Evolutionary conservation across 2,797 vertebrate genomes (phyloP), one percentile per base, ranked within the genome.

Genomic region (Allobates femoralis): DNA sequence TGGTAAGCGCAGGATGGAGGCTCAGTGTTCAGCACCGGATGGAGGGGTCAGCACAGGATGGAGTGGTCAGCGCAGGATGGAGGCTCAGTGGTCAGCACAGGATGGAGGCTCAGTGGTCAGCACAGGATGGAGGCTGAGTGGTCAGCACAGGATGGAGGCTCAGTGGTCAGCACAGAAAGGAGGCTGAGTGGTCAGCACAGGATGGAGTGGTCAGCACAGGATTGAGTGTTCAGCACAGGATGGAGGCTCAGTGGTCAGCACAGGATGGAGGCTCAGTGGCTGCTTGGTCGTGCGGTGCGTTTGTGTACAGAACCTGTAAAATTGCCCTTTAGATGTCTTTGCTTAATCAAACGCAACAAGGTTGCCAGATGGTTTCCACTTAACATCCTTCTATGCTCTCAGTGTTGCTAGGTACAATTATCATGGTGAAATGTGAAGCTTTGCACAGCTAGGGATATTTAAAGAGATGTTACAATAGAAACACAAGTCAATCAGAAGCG

Each of bases 401-500:
- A 41, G 56, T 56, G 60, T 80, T 80, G 60, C 79, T 66, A 67
- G 79, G 79, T n/a, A 66, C 3, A 66, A 64, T 60, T 6, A 41
- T 19, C 19, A 46, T 64, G 28, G n/a, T 67, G 23, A 78, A 73
- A 75, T 75, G n/a, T 30, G 14, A 79, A 58, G n/a, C 30, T 60
- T 23, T 8, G 30, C 30, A 23, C 19, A 56, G 32, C 18, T 56
- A 58, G 34, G n/a, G 23, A 18, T 62, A 14, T 79, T 79, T 79
- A 51, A 77, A 23, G 23, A 51, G 75, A 30, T 55, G 50, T 55
- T 53, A 18, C 26, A 34, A 18, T 77, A 56, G 75, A 56, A 21
- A 56, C 28, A 10, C 66, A 19, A 71, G 5, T 41, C 34, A 71
- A n/a, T 34, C 55, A 58, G 51, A n/a, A 41, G 62, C 7, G 56